These are phyloP conservation scores for Ptilonorhynchus violaceus DNA, from an alignment of 2,113 vertebrate species.

Conservation along the genomic window DNA sequence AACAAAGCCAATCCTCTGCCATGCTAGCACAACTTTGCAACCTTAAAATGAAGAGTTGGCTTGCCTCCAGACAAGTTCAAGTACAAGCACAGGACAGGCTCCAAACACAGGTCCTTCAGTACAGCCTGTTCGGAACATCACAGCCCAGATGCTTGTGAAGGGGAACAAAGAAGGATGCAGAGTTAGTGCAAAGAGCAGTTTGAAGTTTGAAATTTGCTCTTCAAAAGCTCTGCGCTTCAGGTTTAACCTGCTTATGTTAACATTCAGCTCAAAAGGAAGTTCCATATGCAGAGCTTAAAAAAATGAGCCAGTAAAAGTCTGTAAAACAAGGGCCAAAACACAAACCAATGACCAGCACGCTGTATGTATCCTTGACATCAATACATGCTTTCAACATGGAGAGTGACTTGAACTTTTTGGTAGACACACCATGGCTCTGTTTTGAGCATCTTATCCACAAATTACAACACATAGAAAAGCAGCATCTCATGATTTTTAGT, in stretches of 20 bases:
- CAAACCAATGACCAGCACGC: background rate
- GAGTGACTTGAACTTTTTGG: background rate
- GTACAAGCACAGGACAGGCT: background rate
- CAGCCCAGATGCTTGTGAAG: background rate
- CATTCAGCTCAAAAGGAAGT: background rate
- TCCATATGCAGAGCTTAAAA: background rate
- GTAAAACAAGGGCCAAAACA: background rate
- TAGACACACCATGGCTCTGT: background rate
- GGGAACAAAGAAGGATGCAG: background rate
- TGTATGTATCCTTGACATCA: background rate
- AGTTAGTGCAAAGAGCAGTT: background rate
- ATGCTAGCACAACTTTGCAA: background rate
- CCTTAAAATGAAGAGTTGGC: background rate
- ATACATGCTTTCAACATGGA: background rate
- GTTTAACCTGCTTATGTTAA: background rate
- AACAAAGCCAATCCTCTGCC: background rate
- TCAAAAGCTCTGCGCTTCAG: background rate
- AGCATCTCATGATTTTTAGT: background rate
- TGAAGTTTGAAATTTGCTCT: background rate
- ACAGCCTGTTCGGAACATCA: conserved; percentile 28
- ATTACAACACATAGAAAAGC: background rate
- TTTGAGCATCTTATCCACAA: background rate
- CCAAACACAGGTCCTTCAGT: background rate
- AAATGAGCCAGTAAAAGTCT: background rate
- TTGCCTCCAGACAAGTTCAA: conserved; percentile 6